Evolutionary conservation across 2,888 invertebrate genomes (phyloP).

Genomic region (Entomobrya multifasciata): DNA sequence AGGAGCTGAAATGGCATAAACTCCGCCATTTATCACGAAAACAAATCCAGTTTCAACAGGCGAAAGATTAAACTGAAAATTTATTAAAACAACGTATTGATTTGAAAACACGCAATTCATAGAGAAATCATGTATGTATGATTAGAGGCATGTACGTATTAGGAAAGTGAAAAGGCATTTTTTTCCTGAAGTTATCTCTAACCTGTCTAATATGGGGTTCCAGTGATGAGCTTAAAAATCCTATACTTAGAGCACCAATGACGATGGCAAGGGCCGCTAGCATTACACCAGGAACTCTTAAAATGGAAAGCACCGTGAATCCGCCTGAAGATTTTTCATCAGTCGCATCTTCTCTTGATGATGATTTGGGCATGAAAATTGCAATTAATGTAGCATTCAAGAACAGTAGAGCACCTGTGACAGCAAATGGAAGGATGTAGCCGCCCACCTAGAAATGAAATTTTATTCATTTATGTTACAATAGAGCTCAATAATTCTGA

Average conservation of each 20-base stretch:
- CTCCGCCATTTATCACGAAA: conserved; percentile 85
- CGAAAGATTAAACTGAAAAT: conserved; percentile 67
- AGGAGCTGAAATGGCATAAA: conserved; percentile 90
- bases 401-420: conserved; percentile 81
- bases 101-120: not conserved
- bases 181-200: not conserved
- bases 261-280: conserved; percentile 81
- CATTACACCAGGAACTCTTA: conserved; percentile 83
- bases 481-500: too few relatives aligned
- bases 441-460: conserved; percentile 81
- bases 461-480: too few relatives aligned
- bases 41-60: conserved; percentile 66
- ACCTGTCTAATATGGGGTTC: conserved; percentile 83
- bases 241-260: conserved; percentile 81
- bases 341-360: conserved; percentile 2
- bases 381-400: conserved; percentile 58
- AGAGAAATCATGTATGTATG: too few relatives aligned
- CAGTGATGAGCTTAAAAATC: conserved; percentile 84
- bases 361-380: conserved; percentile 64
- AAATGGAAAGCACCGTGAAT: conserved; percentile 81
- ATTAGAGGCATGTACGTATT: too few relatives aligned
- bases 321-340: conserved; percentile 66
- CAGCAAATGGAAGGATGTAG: conserved; percentile 82
- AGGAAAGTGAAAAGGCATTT: too few relatives aligned
- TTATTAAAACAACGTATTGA: not conserved